These are phyloP conservation scores for Caradrina kadenii DNA, from an alignment of 2,888 invertebrate genomes.

Conservation along the genomic window DNA sequence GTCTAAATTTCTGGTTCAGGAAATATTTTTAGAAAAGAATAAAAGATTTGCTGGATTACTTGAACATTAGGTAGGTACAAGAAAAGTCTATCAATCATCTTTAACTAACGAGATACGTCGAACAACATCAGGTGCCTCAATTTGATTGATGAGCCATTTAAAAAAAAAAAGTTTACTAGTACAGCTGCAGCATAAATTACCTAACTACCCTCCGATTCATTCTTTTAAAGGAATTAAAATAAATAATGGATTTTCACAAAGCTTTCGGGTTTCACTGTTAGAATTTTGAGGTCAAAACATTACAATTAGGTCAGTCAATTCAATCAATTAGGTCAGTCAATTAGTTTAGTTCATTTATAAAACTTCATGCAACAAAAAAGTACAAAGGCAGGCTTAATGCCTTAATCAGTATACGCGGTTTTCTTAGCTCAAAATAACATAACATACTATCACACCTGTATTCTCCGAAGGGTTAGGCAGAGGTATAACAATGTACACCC, in stretches of 20 bases:
- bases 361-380: too few species aligned
- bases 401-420: too few species aligned
- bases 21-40: not conserved
- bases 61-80: not conserved
- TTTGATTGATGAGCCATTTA: constrained; percentile 45
- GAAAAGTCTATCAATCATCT: constrained; percentile 32
- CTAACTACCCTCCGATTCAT: constrained; percentile 10
- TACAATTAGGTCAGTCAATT: too few species aligned
- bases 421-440: too few species aligned
- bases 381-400: too few species aligned
- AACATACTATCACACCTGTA: too few species aligned
- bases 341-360: too few species aligned
- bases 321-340: too few species aligned
- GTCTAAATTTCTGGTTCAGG: not conserved
- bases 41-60: too few species aligned
- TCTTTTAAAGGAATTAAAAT: constrained; percentile 5
- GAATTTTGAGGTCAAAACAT: not conserved
- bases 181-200: constrained; percentile 20
- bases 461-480: too few species aligned
- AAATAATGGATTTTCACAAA: constrained; percentile 18
- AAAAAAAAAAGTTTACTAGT: constrained; percentile 6
- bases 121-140: constrained; percentile 27
- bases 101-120: constrained; percentile 13
- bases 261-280: not conserved
- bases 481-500: too few species aligned